Conservation (phyloP, 1,140 invertebrate species). For the Carposina sasakii region DNA sequence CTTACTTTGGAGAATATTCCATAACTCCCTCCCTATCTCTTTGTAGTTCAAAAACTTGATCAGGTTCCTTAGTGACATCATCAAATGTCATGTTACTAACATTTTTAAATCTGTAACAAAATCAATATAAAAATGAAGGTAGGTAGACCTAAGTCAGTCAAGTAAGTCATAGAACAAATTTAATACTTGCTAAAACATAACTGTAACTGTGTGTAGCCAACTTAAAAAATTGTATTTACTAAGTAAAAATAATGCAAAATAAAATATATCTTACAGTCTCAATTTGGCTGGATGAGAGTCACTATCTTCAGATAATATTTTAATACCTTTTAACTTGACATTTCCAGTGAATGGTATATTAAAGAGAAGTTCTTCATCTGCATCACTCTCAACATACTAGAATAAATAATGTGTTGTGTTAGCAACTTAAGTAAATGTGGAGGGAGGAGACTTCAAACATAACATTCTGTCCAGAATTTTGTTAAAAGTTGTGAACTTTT, state of each 20-base stretch:
- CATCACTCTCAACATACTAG: slow-evolving; percentile 95
- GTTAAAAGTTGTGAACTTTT: not conserved
- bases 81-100: slow-evolving; percentile 95
- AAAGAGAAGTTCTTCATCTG: slow-evolving; percentile 94
- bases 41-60: slow-evolving; percentile 94
- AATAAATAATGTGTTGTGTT: too few species aligned
- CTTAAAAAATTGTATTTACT: too few species aligned
- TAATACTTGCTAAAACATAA: too few species aligned
- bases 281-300: slow-evolving; percentile 87
- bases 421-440: too few species aligned
- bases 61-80: slow-evolving; percentile 79
- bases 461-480: slow-evolving; percentile 3
- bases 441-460: too few species aligned
- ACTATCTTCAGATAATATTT: slow-evolving; percentile 90
- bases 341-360: slow-evolving; percentile 97
- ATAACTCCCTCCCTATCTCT: slow-evolving; percentile 84
- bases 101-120: slow-evolving; percentile 87
- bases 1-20: slow-evolving; percentile 93
- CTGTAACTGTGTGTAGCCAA: too few species aligned
- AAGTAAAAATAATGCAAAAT: slow-evolving; percentile 1
- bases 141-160: not conserved
- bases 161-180: not conserved
- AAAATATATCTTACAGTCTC: slow-evolving; percentile 82
- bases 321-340: slow-evolving; percentile 95
- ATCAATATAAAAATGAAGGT: slow-evolving; percentile 10